Percentiles rank a stretch among this genome's conserved stretches.
phyloP scores from a whole-genome alignment of 2,888 invertebrate genomes.

The Ornithoptera priamus region DNA sequence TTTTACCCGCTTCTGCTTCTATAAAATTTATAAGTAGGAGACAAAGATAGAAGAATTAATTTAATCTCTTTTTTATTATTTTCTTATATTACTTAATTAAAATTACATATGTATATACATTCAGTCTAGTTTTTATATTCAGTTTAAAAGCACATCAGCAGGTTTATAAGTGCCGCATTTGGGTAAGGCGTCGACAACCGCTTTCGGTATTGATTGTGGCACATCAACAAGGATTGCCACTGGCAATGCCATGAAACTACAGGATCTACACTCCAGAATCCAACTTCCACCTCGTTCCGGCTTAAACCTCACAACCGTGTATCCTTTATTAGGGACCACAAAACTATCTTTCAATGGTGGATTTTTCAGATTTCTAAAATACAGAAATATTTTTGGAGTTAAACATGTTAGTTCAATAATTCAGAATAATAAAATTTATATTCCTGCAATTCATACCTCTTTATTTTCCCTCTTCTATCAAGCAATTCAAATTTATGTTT shows the following conservation, averaged over 20 bases:
- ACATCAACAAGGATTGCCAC: conserved; percentile 73
- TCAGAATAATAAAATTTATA: background rate
- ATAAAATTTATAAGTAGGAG: too few species aligned
- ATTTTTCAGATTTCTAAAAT: conserved; percentile 69
- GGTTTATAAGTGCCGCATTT: conserved; percentile 75
- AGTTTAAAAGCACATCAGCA: conserved; percentile 69
- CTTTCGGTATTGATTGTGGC: conserved; percentile 62
- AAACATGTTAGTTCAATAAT: background rate
- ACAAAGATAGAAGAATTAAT: too few species aligned
- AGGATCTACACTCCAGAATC: conserved; percentile 71
- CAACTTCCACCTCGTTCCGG: conserved; percentile 78
- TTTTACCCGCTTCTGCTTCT: too few species aligned
- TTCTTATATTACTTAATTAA: conserved; percentile 13
- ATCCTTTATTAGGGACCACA: conserved; percentile 83
- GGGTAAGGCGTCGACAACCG: conserved; percentile 67
- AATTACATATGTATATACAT: conserved; percentile 22
- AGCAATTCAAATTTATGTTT: conserved; percentile 58
- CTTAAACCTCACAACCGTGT: conserved; percentile 75
- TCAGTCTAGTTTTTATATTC: conserved; percentile 32
- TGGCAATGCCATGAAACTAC: conserved; percentile 63
- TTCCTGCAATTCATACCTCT: conserved; percentile 46
- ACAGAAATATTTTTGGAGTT: background rate
- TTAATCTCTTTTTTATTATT: background rate
- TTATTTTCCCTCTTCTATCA: conserved; percentile 55
- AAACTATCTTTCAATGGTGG: conserved; percentile 82